These are phyloP conservation scores for Buceros bicornis DNA, from an alignment of 2,797 vertebrate species.

Conservation along the genomic window DNA sequence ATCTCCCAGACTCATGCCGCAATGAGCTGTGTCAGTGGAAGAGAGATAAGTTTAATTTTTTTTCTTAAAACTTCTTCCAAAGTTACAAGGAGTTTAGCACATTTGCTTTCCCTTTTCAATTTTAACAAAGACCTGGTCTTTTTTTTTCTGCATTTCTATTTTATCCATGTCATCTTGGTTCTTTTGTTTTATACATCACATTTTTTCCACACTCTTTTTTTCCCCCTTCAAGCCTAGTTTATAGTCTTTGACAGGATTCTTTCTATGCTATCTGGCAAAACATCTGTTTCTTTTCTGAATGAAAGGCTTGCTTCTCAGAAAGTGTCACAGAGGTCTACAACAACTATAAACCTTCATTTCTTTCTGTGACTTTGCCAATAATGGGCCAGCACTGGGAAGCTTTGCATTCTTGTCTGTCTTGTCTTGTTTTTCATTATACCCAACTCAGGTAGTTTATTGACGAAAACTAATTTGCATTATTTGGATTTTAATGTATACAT, in stretches of 20 bases:
- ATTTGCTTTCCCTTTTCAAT: conserved; percentile 60
- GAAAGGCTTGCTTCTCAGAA: conserved; percentile 74
- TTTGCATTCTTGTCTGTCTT: conserved; percentile 40
- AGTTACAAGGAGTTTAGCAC: conserved; percentile 64
- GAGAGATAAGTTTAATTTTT: conserved; percentile 56
- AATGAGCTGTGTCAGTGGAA: conserved; percentile 65
- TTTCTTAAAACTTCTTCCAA: conserved; percentile 51
- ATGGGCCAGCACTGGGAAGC: conserved; percentile 15
- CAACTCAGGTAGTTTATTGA: conserved; percentile 9
- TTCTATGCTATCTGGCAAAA: conserved; percentile 79
- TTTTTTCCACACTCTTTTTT: conserved; percentile 56
- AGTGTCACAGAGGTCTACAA: conserved; percentile 60
- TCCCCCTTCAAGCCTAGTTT: conserved; percentile 71
- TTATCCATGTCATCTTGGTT: conserved; percentile 70
- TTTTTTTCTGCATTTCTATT: conserved; percentile 64
- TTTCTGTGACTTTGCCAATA: conserved; percentile 32
- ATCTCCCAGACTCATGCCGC: conserved; percentile 49
- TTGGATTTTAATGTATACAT: not conserved
- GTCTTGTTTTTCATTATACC: conserved; percentile 29
- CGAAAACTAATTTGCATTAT: not conserved
- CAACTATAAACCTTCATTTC: conserved; percentile 62
- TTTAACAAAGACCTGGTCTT: conserved; percentile 65
- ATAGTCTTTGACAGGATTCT: conserved; percentile 76
- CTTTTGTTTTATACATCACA: conserved; percentile 75
- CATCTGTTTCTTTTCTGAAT: conserved; percentile 79